Base-by-base conservation (phyloP, 2,888 invertebrate species). In the Tetranychus truncatus region DNA sequence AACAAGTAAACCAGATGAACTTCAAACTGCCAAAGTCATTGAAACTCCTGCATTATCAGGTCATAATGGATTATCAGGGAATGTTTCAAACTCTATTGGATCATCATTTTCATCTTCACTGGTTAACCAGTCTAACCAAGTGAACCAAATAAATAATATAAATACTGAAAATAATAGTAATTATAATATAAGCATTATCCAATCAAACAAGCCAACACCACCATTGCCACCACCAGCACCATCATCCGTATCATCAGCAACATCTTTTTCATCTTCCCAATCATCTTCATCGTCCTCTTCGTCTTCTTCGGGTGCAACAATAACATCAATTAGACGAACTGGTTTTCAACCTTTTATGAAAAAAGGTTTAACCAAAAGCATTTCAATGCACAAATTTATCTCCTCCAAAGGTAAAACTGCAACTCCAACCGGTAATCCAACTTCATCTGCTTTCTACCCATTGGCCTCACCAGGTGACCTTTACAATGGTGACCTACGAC, bases 321-420 rank as follows among this genome's bases (percentile, higher is more conserved):
- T 55, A 55, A 55, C 55, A 55, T 15, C 55, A 15, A 9, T 55
- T 9, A 55, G 15, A 24, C 69, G 69, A 20, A 69, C 69, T 69
- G 69, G 69, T 69, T 69, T 69, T 21, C 69, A 69, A 24, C 69
- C 69, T 20, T 69, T 69, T 11, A 24, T 24, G 21, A 20, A 69
- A 21, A 69, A 69, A 69, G 69, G 69, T 24, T 24, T 69, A 24
- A 24, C 34, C 20, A 66, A 76, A 72, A 73, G 69, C 69, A 77
- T 79, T 75, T 75, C 76, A 75, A 92, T 92, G 92, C 89, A 91
- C 81, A 87, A 90, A 81, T 91, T 91, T 81, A 87, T 92, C 77
- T 90, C 90, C 76, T 89, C 88, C 45, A 87, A 89, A 75, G 92
- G 92, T 45, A 90, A 89, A 77, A 76, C 76, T 46, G 77, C 80